A percentile compares a stretch with the other conserved stretches of the same genome.
Evolutionary conservation across 1,140 invertebrate species (phyloP).

Genomic region (Drosophila paulistorum): DNA sequence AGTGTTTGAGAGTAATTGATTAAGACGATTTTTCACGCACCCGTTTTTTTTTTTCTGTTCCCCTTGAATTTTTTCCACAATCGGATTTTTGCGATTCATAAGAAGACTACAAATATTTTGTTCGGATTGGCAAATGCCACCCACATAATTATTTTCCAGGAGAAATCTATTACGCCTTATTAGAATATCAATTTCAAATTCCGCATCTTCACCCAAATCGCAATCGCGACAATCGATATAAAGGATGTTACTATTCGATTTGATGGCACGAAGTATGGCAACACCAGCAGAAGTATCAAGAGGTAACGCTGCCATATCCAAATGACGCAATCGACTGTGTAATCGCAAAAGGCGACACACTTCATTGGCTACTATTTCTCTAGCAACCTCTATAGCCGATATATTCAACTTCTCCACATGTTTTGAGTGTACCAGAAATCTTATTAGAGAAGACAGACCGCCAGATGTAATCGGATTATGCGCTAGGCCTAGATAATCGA

Average conservation of each 20-base stretch:
- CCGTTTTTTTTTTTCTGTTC: neutral
- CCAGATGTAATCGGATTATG: conserved; percentile 39
- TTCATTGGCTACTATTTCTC: neutral
- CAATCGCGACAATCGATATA: conserved; percentile 63
- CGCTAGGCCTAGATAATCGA: conserved; percentile 59
- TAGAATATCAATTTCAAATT: conserved; percentile 63
- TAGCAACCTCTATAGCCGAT: conserved; percentile 10
- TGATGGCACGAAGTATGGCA: conserved; percentile 31
- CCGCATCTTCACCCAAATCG: conserved; percentile 37
- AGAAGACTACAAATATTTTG: conserved; percentile 24
- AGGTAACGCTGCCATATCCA: conserved; percentile 51
- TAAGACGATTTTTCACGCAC: conserved; percentile 1
- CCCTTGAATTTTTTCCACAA: conserved; percentile 32
- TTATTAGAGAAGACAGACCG: conserved; percentile 29
- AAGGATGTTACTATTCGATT: conserved; percentile 32
- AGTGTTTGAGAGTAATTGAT: neutral
- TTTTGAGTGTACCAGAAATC: conserved; percentile 19
- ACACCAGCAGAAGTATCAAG: conserved; percentile 16
- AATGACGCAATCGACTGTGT: conserved; percentile 30
- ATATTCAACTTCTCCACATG: conserved; percentile 47
- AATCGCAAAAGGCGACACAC: conserved; percentile 32
- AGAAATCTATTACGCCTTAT: conserved; percentile 62
- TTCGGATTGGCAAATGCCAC: conserved; percentile 14
- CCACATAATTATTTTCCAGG: conserved; percentile 21
- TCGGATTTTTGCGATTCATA: conserved; percentile 31